Evolutionary conservation across 2,113 vertebrate species (phyloP).

Genomic region (Scomber japonicus): DNA sequence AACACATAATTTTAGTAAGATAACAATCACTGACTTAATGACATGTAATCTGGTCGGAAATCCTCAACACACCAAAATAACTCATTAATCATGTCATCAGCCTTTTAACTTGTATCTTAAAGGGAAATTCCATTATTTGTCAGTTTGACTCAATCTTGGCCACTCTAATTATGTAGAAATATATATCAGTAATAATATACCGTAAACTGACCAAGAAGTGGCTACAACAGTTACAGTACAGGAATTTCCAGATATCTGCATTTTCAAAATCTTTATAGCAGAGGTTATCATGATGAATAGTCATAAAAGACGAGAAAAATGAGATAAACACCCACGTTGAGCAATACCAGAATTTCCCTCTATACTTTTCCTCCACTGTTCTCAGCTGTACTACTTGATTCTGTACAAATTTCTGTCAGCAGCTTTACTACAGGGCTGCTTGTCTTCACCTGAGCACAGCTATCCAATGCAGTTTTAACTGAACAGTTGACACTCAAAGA

Average conservation of each 20-base stretch:
- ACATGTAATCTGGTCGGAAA: background rate
- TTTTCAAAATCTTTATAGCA: no score
- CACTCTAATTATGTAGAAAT: background rate
- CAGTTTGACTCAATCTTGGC: background rate
- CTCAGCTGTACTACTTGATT: background rate
- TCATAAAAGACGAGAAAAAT: background rate
- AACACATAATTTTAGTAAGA: slow-evolving; percentile 10
- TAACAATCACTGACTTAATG: background rate
- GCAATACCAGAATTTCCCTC: background rate
- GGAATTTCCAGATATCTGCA: background rate
- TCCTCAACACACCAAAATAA: background rate
- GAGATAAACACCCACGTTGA: no score
- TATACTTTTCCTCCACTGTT: background rate
- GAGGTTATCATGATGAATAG: background rate
- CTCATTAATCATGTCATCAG: slow-evolving; percentile 4
- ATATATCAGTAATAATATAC: background rate
- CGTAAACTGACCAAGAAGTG: slow-evolving; percentile 6
- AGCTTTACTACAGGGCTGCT: background rate
- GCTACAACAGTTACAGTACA: background rate
- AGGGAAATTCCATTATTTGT: background rate
- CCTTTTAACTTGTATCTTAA: background rate
- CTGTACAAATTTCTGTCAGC: background rate
- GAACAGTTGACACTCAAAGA: slow-evolving; percentile 12
- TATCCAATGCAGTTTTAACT: slow-evolving; percentile 15
- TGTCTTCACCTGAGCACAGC: background rate